Conservation (phyloP, 2,797 vertebrate genomes). For the Danio aesculapii region DNA sequence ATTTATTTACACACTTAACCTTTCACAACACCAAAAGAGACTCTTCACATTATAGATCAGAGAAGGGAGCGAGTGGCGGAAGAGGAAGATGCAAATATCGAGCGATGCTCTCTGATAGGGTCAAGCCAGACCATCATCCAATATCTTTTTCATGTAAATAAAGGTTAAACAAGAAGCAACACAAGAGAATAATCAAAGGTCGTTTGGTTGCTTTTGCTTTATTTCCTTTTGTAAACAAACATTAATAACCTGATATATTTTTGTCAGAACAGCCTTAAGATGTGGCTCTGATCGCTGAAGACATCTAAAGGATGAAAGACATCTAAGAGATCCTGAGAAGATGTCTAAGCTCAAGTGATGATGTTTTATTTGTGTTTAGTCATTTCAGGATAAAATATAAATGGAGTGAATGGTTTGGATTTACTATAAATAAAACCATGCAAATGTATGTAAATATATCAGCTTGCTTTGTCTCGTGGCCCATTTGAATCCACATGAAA, state of each 20-base stretch:
- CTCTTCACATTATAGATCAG: slow-evolving; percentile 47
- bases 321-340: background rate
- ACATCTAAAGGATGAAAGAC: slow-evolving; percentile 25
- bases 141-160: slow-evolving; percentile 26
- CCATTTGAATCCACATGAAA: slow-evolving; percentile 56
- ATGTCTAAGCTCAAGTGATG: background rate
- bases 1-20: slow-evolving; percentile 48
- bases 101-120: slow-evolving; percentile 23
- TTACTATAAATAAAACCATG: slow-evolving; percentile 26
- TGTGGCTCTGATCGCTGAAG: slow-evolving; percentile 10
- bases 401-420: slow-evolving; percentile 19
- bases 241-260: background rate
- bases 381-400: background rate
- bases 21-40: slow-evolving; percentile 48
- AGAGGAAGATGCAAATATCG: slow-evolving; percentile 17
- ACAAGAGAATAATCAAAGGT: slow-evolving; percentile 28
- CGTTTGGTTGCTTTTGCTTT: slow-evolving; percentile 28
- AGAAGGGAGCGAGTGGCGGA: slow-evolving; percentile 1
- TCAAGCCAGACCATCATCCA: slow-evolving; percentile 18
- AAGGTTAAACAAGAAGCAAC: slow-evolving; percentile 10
- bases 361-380: slow-evolving; percentile 9
- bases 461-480: slow-evolving; percentile 25
- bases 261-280: slow-evolving; percentile 5
- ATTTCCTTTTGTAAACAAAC: slow-evolving; percentile 17
- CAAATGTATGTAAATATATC: slow-evolving; percentile 41